Evolutionary conservation across 2,888 invertebrate genomes (phyloP).

Genomic region (Trichopoda pennipes): DNA sequence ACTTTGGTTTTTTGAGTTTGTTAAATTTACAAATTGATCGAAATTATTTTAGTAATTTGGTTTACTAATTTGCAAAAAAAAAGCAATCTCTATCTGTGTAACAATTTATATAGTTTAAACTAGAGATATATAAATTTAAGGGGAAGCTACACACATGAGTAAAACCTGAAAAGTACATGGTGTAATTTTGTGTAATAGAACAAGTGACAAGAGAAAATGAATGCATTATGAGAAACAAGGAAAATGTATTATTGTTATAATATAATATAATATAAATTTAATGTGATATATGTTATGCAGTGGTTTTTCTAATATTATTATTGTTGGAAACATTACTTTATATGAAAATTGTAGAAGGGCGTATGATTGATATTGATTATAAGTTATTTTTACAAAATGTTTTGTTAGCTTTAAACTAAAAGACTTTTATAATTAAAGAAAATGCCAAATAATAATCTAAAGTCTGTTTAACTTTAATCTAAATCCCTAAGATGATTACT

Average conservation of each 20-base stretch:
- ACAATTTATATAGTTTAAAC: neutral
- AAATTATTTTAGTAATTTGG: constrained; percentile 64
- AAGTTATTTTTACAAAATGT: neutral
- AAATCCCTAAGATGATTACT: too few relatives aligned
- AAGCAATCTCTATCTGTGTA: neutral
- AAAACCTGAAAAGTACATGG: constrained; percentile 35
- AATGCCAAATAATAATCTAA: neutral
- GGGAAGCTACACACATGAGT: constrained; percentile 5
- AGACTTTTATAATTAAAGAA: neutral
- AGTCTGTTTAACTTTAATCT: neutral
- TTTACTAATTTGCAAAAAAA: constrained; percentile 15
- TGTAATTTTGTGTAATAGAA: constrained; percentile 23
- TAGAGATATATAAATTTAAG: neutral
- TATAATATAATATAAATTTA: neutral
- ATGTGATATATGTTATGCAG: neutral
- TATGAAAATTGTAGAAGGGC: neutral
- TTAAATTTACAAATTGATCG: constrained; percentile 61
- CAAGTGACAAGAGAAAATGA: neutral
- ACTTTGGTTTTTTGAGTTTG: constrained; percentile 48
- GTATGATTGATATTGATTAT: constrained; percentile 45
- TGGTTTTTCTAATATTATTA: neutral
- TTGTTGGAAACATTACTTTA: too few relatives aligned
- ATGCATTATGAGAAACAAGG: neutral
- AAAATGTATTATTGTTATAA: neutral
- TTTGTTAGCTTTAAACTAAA: neutral